Evolutionary conservation across 2,113 vertebrate species (phyloP), one percentile per base, ranked within the genome.

Genomic region (Thamnaconus septentrionalis): DNA sequence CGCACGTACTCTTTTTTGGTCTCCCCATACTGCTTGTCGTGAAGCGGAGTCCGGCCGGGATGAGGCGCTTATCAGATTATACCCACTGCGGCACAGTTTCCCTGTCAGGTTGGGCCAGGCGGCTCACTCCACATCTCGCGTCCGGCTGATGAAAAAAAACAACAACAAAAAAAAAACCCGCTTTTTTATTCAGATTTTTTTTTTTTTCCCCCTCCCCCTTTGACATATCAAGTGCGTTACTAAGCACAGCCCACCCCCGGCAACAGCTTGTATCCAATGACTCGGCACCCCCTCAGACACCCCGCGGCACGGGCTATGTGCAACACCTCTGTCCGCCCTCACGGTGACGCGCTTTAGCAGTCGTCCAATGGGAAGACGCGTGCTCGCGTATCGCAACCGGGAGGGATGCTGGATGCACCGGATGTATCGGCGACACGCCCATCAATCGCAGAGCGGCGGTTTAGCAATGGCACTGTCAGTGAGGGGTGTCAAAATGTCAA

Each of bases 231-330:
- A 72, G 11, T 61, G 12, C 54, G 54, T 40, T 41, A 72, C 66
- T 83, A 82, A 72, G 87, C 62, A 61, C 68, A 78, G 54, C 80
- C 66, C 86, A 87, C 82, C 86, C 85, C 85, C 85, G 88, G 88
- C 86, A 87, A 89, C 89, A 81, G 71, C 66, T 62, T 56, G 82
- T 64, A 82, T 79, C 93, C 92, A 92, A 90, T 93, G 84, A 86
- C 69, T 76, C 61, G 8, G 80, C 80, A 61, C 78, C 87, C 70
- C 88, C 80, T 70, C 58, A 75, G 84, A 1, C 18, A 1, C 18
- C 18, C 18, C 18, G 18, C 18, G 18, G 18, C 18, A 31, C 18
- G 18, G 18, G 18, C 18, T 31, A 31, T 31, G 18, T 31, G 18
- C 18, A 1, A 31, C 70, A 62, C 18, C 64, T 18, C 54, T 56